phyloP scores from a whole-genome alignment of 1,140 invertebrate genomes.

The Halesus radiatus region DNA sequence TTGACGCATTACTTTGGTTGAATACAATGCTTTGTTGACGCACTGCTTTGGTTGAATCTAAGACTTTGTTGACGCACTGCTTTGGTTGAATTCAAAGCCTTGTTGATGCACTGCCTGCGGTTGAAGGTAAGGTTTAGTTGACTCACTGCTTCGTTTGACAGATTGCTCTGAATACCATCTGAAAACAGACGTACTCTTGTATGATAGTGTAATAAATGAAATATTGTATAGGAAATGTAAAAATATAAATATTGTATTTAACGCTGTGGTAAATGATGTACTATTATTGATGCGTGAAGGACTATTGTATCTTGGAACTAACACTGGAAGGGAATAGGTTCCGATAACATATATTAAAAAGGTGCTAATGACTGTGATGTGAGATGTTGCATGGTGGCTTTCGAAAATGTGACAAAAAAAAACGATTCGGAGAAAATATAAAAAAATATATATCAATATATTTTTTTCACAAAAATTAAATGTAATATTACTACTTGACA shows the following conservation, averaged over 20 bases:
- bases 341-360: slow-evolving; percentile 39
- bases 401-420: slow-evolving; percentile 8
- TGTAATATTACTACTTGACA: slow-evolving; percentile 7
- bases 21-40: too few relatives aligned
- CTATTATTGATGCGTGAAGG: too few relatives aligned
- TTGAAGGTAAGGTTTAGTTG: too few relatives aligned
- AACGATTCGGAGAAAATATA: slow-evolving; percentile 7
- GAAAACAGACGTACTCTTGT: too few relatives aligned
- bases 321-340: not conserved
- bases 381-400: slow-evolving; percentile 24
- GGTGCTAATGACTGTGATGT: slow-evolving; percentile 55
- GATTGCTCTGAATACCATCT: too few relatives aligned
- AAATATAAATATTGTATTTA: slow-evolving; percentile 7
- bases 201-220: slow-evolving; percentile 9
- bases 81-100: too few relatives aligned
- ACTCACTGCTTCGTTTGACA: too few relatives aligned
- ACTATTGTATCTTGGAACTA: too few relatives aligned
- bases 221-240: slow-evolving; percentile 11
- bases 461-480: slow-evolving; percentile 27
- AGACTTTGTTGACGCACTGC: too few relatives aligned
- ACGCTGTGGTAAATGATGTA: not conserved
- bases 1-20: too few relatives aligned
- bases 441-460: slow-evolving; percentile 5
- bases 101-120: too few relatives aligned
- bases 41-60: too few relatives aligned